Evolutionary conservation across 2,888 invertebrate genomes (phyloP).

Genomic region (Nebria salina): DNA sequence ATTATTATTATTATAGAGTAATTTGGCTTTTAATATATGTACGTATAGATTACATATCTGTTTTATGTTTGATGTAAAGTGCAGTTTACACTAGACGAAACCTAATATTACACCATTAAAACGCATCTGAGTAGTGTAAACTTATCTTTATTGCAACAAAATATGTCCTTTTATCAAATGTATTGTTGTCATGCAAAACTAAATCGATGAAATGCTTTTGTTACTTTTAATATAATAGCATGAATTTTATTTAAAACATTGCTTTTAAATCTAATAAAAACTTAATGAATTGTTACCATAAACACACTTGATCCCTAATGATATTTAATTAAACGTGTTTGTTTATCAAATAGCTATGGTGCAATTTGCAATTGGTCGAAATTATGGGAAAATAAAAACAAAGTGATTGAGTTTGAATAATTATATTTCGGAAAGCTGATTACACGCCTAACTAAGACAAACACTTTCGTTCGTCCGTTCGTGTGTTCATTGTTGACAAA

Average conservation of each 20-base stretch:
- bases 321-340: too few species aligned
- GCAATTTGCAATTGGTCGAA: too few species aligned
- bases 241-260: not conserved
- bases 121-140: not conserved
- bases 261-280: not conserved
- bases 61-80: slow-evolving; percentile 1
- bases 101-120: not conserved
- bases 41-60: not conserved
- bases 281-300: not conserved
- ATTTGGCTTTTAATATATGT: not conserved
- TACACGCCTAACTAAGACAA: not conserved
- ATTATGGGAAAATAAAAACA: too few species aligned
- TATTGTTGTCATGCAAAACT: not conserved
- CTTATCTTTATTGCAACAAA: not conserved
- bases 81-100: not conserved
- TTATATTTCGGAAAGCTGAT: not conserved
- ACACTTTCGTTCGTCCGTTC: not conserved
- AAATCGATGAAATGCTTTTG: not conserved
- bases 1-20: not conserved
- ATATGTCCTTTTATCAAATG: not conserved
- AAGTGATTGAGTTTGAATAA: not conserved
- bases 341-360: too few species aligned
- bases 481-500: not conserved
- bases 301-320: not conserved
- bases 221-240: not conserved